Base-by-base conservation (phyloP, 2,888 invertebrate genomes). In the Drosophila rubida region DNA sequence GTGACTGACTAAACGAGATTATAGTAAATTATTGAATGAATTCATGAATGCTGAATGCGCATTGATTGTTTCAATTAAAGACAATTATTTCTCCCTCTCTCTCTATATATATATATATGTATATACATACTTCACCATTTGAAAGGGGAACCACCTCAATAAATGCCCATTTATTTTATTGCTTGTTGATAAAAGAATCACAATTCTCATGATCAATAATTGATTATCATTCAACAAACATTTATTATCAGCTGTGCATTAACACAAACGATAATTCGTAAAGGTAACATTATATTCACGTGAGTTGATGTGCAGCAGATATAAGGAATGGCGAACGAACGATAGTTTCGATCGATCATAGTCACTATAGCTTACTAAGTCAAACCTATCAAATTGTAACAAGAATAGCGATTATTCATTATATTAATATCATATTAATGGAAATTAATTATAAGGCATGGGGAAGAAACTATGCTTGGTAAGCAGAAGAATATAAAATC, bases 1-100 rank as follows among this genome's bases (percentile, higher is more conserved):
- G 32, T 30, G 45, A 46, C 37, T 50, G 42, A 45, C 22, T 42
- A 35, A 44, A 48, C 14, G 19, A 37, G 54, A 51, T 51, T 66
- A 55, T 27, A 27, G 14, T 39, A 53, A 50, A 66, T 37, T 55
- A 39, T 55, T 73, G 51, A 55, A 66, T 55, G 49, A 54, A 70
- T 54, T 58, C 30, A 13, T 16, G 6, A 49, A n/a, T 45, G 9
- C 23, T 27, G 6, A 53, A 48, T 41, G 14, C 11, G 4, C 14
- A 61, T 48, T 49, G 35, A 65, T 62, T 54, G 48, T 27, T 46
- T 55, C 54, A 68, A 48, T 54, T 44, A 32, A 45, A 53, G 25
- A n/a, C 32, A 49, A 54, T 46, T 39, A 61, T 8, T 27, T 27
- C 19, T n/a, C n/a, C 14, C 11, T 22, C 7, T 46, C 9, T 27